Conservation (phyloP, 2,888 invertebrate genomes). For the Euzophera pinguis region DNA sequence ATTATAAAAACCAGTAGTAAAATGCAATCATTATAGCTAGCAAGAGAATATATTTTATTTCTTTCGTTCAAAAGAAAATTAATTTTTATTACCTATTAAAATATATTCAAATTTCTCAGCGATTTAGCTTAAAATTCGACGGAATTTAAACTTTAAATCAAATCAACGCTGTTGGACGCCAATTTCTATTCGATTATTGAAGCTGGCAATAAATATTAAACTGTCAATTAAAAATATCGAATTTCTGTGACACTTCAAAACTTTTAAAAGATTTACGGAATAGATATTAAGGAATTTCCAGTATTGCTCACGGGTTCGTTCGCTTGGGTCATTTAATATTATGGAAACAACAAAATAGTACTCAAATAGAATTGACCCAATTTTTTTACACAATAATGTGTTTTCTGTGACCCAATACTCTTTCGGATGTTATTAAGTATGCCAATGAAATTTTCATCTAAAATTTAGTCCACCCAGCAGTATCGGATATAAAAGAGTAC, state of each 20-base stretch:
- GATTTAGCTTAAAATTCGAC: neutral
- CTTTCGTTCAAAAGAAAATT: neutral
- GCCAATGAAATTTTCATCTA: too few relatives aligned
- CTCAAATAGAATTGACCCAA: too few relatives aligned
- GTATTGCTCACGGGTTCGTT: too few relatives aligned
- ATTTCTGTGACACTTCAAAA: neutral
- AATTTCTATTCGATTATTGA: neutral
- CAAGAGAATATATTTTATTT: neutral
- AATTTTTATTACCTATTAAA: neutral
- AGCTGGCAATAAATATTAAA: neutral
- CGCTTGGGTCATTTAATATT: too few relatives aligned
- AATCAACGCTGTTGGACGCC: slow-evolving; percentile 2
- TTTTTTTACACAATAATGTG: too few relatives aligned
- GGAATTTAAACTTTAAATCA: neutral
- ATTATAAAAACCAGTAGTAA: slow-evolving; percentile 4
- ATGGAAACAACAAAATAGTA: too few relatives aligned
- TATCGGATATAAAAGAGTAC: too few relatives aligned
- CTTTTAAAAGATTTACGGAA: neutral
- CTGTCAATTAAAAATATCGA: slow-evolving; percentile 2
- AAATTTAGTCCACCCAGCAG: too few relatives aligned
- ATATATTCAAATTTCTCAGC: neutral
- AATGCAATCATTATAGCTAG: neutral
- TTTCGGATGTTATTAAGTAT: too few relatives aligned
- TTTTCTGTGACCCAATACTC: too few relatives aligned
- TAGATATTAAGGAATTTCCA: neutral